phyloP scores from a whole-genome alignment of 2,888 invertebrate genomes.

The Campopleginae sp. region DNA sequence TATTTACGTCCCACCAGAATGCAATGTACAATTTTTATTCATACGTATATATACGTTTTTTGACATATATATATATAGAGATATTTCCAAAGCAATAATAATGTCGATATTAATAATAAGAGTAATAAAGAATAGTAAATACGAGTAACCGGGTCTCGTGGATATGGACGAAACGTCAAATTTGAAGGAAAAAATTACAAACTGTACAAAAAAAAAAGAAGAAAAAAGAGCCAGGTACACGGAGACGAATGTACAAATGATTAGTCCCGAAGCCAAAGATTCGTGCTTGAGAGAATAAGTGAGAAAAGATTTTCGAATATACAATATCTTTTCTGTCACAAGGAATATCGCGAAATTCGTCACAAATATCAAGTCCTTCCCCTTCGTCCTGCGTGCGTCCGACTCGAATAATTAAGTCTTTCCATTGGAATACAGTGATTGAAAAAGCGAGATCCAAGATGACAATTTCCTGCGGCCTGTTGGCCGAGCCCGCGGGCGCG shows the following conservation, averaged over 20 bases:
- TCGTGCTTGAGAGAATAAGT: neutral
- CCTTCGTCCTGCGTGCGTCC: neutral
- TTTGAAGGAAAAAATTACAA: constrained; percentile 22
- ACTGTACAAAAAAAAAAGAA: constrained; percentile 52
- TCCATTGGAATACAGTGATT: neutral
- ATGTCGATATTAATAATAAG: constrained; percentile 8
- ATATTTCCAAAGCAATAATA: constrained; percentile 10
- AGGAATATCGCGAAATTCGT: constrained; percentile 10
- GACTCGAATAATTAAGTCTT: neutral
- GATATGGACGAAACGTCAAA: neutral
- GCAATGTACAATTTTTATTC: constrained; percentile 59
- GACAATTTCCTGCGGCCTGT: neutral
- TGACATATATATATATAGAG: constrained; percentile 39
- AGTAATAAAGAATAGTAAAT: constrained; percentile 21
- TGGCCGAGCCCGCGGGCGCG: neutral
- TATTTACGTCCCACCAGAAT: constrained; percentile 45
- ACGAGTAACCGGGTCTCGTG: constrained; percentile 47
- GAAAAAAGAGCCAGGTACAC: constrained; percentile 30
- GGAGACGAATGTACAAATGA: constrained; percentile 40
- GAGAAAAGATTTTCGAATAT: constrained; percentile 28
- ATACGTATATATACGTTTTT: constrained; percentile 29
- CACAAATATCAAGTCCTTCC: constrained; percentile 23
- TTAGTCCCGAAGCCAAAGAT: constrained; percentile 13
- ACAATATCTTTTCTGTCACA: constrained; percentile 7
- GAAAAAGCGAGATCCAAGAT: neutral